These are phyloP conservation scores for Cardinalis cardinalis DNA, from an alignment of 2,113 vertebrate genomes.

Conservation along the genomic window DNA sequence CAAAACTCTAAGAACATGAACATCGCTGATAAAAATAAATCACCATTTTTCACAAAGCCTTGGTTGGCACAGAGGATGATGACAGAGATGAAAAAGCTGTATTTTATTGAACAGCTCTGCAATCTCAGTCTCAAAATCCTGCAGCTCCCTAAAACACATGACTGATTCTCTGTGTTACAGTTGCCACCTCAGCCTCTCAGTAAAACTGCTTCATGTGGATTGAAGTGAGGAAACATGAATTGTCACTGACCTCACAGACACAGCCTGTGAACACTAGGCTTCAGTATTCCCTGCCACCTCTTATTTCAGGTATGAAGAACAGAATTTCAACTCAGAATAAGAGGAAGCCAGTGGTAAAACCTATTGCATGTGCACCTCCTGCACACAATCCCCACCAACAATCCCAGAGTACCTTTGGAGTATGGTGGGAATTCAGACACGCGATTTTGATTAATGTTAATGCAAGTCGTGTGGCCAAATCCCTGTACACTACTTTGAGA, in stretches of 20 bases:
- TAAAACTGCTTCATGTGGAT: background rate
- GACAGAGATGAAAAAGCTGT: background rate
- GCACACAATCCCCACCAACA: background rate
- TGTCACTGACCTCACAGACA: background rate
- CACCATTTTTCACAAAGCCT: background rate
- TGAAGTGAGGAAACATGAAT: background rate
- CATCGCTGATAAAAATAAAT: background rate
- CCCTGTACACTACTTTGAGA: constrained; percentile 34
- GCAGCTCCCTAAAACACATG: background rate
- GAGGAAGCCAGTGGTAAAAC: background rate
- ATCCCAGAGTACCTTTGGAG: background rate
- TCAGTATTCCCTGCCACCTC: background rate
- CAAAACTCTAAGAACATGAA: background rate
- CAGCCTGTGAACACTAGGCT: background rate
- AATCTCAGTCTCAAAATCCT: background rate
- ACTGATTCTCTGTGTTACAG: background rate
- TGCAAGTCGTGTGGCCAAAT: constrained; percentile 46
- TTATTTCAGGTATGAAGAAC: background rate
- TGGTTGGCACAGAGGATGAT: background rate
- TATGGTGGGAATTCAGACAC: constrained; percentile 33
- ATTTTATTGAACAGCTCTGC: background rate
- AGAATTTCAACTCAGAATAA: background rate
- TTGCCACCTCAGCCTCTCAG: background rate
- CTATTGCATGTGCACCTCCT: background rate
- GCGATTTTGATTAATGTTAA: constrained; percentile 57